phyloP scores from a whole-genome alignment of 2,888 invertebrate species.

The Mesorhabditis sp. region DNA sequence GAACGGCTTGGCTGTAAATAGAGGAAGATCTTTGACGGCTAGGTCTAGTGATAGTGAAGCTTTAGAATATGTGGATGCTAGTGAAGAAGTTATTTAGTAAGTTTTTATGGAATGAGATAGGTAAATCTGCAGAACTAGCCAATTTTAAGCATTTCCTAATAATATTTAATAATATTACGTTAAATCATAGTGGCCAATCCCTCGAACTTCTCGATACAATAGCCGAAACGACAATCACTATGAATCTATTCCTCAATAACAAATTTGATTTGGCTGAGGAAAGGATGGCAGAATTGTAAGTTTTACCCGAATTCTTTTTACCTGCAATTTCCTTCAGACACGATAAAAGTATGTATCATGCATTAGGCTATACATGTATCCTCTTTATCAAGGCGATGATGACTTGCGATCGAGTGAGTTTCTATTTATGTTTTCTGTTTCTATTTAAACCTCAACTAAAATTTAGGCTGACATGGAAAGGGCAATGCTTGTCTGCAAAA shows the following conservation, averaged over 20 bases:
- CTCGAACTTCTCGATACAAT: constrained; percentile 69
- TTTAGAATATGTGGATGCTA: constrained; percentile 38
- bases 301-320: constrained; percentile 3
- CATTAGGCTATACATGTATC: constrained; percentile 82
- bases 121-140: not conserved
- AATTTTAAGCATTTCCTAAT: not conserved
- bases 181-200: constrained; percentile 28
- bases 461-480: constrained; percentile 46
- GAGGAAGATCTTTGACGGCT: constrained; percentile 15
- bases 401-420: constrained; percentile 77
- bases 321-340: constrained; percentile 66
- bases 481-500: constrained; percentile 39
- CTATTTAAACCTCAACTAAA: not conserved
- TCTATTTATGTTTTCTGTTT: not conserved
- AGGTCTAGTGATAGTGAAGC: constrained; percentile 20
- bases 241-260: constrained; percentile 88
- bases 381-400: constrained; percentile 85
- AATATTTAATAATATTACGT: not conserved
- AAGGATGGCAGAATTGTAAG: constrained; percentile 76
- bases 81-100: constrained; percentile 41
- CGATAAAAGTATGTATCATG: constrained; percentile 81
- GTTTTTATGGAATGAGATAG: constrained; percentile 11
- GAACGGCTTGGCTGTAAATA: no score
- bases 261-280: constrained; percentile 77
- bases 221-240: constrained; percentile 74